phyloP scores from a whole-genome alignment of 2,113 vertebrate species.

The Lanius ludovicianus region DNA sequence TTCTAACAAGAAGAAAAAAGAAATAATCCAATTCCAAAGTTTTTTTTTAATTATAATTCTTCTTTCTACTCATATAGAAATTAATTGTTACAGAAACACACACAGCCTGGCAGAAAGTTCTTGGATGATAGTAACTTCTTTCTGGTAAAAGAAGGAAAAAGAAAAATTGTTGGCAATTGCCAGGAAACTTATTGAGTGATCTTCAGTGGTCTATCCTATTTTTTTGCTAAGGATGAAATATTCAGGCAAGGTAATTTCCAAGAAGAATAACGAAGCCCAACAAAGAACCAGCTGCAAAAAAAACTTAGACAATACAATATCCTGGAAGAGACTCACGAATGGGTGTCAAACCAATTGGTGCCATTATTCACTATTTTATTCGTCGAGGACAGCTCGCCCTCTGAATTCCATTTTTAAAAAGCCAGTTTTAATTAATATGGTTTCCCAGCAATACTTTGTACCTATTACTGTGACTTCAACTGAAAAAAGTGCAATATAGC shows the following conservation, averaged over 20 bases:
- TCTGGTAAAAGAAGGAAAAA: not conserved
- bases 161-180: not conserved
- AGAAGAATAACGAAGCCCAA: not conserved
- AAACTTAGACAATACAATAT: not conserved
- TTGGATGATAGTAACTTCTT: not conserved
- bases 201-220: not conserved
- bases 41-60: not conserved
- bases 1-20: not conserved
- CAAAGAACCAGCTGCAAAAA: not conserved
- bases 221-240: not conserved
- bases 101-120: not conserved
- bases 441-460: not conserved
- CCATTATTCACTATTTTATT: slow-evolving; percentile 39
- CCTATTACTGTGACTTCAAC: not conserved
- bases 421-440: slow-evolving; percentile 24
- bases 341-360: not conserved
- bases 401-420: not conserved
- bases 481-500: not conserved
- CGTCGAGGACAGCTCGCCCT: slow-evolving; percentile 1
- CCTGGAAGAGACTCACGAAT: not conserved
- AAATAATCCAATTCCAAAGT: not conserved
- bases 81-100: not conserved
- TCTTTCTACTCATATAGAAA: not conserved
- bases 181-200: not conserved
- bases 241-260: not conserved